Conservation (phyloP, 2,888 invertebrate species). For the Anagyrus pseudococci region DNA sequence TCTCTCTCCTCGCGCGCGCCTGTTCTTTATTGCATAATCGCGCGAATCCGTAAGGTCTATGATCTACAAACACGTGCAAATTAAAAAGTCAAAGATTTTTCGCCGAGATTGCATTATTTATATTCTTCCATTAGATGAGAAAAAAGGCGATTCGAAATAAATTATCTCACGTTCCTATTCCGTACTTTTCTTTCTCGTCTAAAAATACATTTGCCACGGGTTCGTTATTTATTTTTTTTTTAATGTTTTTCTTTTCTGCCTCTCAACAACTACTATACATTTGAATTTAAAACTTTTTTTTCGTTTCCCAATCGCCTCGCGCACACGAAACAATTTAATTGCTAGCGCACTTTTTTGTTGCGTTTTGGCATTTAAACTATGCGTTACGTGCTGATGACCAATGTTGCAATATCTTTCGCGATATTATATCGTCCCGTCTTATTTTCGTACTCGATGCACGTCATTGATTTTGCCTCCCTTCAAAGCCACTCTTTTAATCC, state of each 20-base stretch:
- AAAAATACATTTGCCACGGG: neutral
- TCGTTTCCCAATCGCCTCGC: too few relatives aligned
- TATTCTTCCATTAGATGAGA: too few relatives aligned
- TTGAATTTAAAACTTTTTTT: too few relatives aligned
- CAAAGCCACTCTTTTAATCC: too few relatives aligned
- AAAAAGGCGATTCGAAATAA: too few relatives aligned
- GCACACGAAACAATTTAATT: neutral
- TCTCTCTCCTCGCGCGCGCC: neutral
- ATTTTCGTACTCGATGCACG: too few relatives aligned
- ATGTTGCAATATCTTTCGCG: neutral
- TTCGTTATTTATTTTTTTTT: neutral
- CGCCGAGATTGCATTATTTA: too few relatives aligned
- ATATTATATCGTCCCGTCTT: too few relatives aligned
- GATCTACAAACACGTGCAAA: conserved; percentile 47
- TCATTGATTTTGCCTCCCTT: too few relatives aligned
- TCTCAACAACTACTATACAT: too few relatives aligned
- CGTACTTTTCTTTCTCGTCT: neutral
- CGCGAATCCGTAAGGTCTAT: conserved; percentile 44
- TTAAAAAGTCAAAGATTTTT: too few relatives aligned
- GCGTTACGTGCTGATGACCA: neutral
- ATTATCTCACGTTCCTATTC: neutral
- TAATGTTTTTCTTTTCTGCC: neutral
- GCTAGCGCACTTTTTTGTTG: neutral
- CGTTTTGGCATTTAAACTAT: neutral
- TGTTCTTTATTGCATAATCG: conserved; percentile 22